Base-by-base conservation (phyloP, 2,113 vertebrate genomes). In the Beaufortia kweichowensis region DNA sequence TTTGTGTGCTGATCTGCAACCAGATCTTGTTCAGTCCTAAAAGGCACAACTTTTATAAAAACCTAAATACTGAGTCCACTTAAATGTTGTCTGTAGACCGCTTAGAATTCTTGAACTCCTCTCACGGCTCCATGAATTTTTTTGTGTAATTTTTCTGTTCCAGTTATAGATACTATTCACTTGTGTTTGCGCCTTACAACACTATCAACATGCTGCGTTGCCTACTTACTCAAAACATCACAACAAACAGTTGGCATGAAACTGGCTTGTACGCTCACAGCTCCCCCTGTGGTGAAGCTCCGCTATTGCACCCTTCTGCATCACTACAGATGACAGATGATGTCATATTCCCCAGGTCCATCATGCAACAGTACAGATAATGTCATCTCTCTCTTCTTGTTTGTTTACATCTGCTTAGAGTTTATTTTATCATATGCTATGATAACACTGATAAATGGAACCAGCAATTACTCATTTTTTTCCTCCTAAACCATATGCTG, bases 291-390 rank as follows among this genome's bases (percentile, higher is more conserved):
- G 82, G 76, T 26, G 23, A 33, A 15, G 4, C 28, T 21, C 55
- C 31, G 71, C 21, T 50, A 81, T 60, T 76, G 43, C 71, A 56
- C 10, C 33, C 46, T 41, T 8, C 59, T 41, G 35, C 61, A 73
- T 75, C 77, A 75, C 62, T 71, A 78, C 62, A 28, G 80, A 79
- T 83, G 82, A 71, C 2, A n/a, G 43, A 46, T 46, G 15, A 84
- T 28, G 74, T 79, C 77, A 81, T 71, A 5, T 23, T 23, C 41
- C 28, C 33, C 33, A 35, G n/a, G n/a, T n/a, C n/a, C n/a, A n/a
- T n/a, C n/a, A n/a, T 43, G 1, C 3, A 2, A 43, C 2, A 43
- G 10, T 43, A 43, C 9, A 11, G 3, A 12, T 10, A 43, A 43
- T 4, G 9, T 56, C 69, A 57, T 59, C n/a, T 73, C 61, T 53